These are phyloP conservation scores for Aulostomus chinensis DNA, from an alignment of 2,797 vertebrate genomes.

Conservation along the genomic window DNA sequence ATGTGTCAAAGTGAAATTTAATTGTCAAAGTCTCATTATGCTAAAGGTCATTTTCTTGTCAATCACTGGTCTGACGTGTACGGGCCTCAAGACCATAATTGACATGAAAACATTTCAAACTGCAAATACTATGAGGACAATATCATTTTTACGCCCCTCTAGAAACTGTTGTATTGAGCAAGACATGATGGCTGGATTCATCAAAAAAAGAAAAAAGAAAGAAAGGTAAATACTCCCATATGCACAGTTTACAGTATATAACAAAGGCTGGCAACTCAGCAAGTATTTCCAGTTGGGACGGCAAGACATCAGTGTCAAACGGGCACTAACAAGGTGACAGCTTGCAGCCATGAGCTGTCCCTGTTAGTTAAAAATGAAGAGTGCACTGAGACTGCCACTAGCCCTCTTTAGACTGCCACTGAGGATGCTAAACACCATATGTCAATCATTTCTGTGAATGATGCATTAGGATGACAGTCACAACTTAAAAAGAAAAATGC, in stretches of 20 bases:
- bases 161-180: no score
- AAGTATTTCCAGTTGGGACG: conserved; percentile 41
- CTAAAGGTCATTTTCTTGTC: conserved; percentile 79
- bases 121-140: background rate
- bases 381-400: conserved; percentile 68
- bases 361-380: conserved; percentile 77
- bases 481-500: conserved; percentile 52
- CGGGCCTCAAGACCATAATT: conserved; percentile 30
- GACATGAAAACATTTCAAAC: conserved; percentile 20
- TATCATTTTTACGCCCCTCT: no score
- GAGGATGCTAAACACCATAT: conserved; percentile 70
- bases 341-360: conserved; percentile 75
- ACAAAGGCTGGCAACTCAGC: conserved; percentile 31
- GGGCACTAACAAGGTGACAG: conserved; percentile 64
- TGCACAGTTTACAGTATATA: background rate
- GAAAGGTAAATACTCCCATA: background rate
- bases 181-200: no score
- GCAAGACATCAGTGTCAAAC: conserved; percentile 74
- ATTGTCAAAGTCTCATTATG: conserved; percentile 74
- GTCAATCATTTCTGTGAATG: conserved; percentile 72
- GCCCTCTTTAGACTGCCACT: conserved; percentile 70
- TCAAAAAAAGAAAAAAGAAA: no score
- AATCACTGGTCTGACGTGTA: conserved; percentile 65
- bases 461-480: conserved; percentile 62
- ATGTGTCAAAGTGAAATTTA: conserved; percentile 73